phyloP scores from a whole-genome alignment of 2,888 invertebrate genomes.

The Amaurobius ferox region DNA sequence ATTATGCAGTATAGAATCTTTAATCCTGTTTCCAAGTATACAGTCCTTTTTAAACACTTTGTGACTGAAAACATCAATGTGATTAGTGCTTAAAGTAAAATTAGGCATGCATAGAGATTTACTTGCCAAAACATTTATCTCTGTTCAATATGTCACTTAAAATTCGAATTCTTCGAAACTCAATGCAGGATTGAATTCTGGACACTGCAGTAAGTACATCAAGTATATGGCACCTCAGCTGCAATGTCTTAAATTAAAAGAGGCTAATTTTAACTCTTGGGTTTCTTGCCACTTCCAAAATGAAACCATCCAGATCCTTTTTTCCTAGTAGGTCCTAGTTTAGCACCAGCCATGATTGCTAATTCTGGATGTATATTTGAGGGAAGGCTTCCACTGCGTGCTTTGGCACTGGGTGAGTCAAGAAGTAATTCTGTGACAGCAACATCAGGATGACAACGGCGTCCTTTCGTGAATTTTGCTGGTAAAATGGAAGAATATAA shows the following conservation, averaged over 20 bases:
- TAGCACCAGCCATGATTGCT: conserved; percentile 63
- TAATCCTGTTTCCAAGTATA: background rate
- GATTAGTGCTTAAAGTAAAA: conserved; percentile 3
- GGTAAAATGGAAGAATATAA: background rate
- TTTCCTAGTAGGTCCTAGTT: conserved; percentile 69
- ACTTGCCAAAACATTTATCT: background rate
- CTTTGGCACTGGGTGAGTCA: conserved; percentile 72
- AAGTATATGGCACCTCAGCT: conserved; percentile 60
- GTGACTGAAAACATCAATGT: conserved; percentile 17
- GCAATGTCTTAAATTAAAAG: conserved; percentile 21
- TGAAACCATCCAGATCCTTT: conserved; percentile 74
- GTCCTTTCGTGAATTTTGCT: conserved; percentile 71
- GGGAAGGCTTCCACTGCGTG: conserved; percentile 73
- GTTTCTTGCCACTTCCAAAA: conserved; percentile 73
- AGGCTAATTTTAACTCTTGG: conserved; percentile 59
- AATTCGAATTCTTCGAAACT: background rate
- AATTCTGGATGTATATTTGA: conserved; percentile 73
- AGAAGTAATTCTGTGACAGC: conserved; percentile 73
- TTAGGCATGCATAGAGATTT: conserved; percentile 9
- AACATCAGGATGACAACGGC: conserved; percentile 73
- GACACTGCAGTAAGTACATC: conserved; percentile 28
- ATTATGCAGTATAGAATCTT: background rate
- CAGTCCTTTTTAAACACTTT: background rate
- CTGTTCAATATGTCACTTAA: background rate
- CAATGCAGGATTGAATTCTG: background rate